Evolutionary conservation across 2,888 invertebrate species (phyloP).

Genomic region (Lordiphosa andalusiaca): DNA sequence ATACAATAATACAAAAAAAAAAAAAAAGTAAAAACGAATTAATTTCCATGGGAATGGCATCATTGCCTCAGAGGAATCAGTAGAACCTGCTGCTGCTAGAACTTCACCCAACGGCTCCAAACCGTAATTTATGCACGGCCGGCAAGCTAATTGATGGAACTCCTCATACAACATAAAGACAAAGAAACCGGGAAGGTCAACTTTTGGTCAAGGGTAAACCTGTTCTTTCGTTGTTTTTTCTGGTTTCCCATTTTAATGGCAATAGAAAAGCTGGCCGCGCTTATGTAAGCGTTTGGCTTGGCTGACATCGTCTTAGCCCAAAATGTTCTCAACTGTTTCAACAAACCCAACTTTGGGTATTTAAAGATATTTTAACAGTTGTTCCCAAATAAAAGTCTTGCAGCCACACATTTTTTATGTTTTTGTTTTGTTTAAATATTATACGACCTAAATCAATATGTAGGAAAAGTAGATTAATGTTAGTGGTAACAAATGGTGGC

Average conservation of each 20-base stretch:
- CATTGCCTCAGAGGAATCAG: constrained; percentile 9
- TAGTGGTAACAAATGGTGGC: constrained; percentile 47
- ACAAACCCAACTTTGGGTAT: constrained; percentile 3
- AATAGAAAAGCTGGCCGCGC: constrained; percentile 9
- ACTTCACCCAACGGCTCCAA: constrained; percentile 8
- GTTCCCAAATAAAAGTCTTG: constrained; percentile 8
- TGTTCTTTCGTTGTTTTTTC: constrained; percentile 11
- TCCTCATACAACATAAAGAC: constrained; percentile 5
- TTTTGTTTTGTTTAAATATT: constrained; percentile 51
- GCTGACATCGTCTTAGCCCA: constrained; percentile 6
- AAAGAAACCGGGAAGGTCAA: constrained; percentile 50
- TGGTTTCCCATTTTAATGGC: neutral
- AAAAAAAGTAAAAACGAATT: neutral
- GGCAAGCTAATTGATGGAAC: constrained; percentile 25
- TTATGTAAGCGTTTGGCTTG: constrained; percentile 7
- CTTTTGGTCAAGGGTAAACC: constrained; percentile 48
- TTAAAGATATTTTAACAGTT: constrained; percentile 30
- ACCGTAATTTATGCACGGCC: constrained; percentile 25
- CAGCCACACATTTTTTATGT: constrained; percentile 8
- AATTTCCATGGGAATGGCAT: constrained; percentile 3
- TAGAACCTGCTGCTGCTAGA: constrained; percentile 8
- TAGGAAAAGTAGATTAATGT: constrained; percentile 43
- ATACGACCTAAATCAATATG: constrained; percentile 56
- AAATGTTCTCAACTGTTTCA: constrained; percentile 24
- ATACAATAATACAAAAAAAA: no score